Evolutionary conservation across 2,113 vertebrate species (phyloP), one percentile per base, ranked within the genome.

Genomic region (Oostethus manadensis): DNA sequence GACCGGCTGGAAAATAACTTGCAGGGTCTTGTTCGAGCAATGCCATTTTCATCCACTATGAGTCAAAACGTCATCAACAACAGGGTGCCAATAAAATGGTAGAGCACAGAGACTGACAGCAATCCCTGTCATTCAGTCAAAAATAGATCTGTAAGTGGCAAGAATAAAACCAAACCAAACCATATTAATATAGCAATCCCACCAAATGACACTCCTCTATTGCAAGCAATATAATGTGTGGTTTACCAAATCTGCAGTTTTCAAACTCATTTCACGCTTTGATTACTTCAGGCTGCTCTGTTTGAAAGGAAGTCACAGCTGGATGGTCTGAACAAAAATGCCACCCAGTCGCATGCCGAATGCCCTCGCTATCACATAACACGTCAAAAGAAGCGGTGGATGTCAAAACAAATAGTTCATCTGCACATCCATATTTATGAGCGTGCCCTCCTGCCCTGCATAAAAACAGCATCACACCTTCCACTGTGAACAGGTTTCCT

Each of bases 261-360:
- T 64, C 47, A 66, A 71, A 66, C 48, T 79, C 60, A 68, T 75
- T 81, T 83, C 58, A 79, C 46, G 47, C 76, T 76, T 75, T 68
- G 62, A 79, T 80, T 73, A 68, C 66, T 58, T 64, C 69, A 67
- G 66, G 59, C 61, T 71, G 68, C 73, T 70, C 57, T 61, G 35
- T 56, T 35, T 18, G 46, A 35, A 18, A 38, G 48, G 54, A 56
- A 60, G 62, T 54, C 38, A 51, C 21, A 35, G 50, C 45, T 44
- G 45, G 26, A 18, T 56, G 50, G 50, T 18, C 63, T 15, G 50
- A 60, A 40, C 38, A 58, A 13, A 42, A 62, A 61, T 58, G 35
- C 56, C 55, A 55, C 57, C 51, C 64, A 47, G 14, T 54, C 17
- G 16, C 51, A 10, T 11, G n/a, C n/a, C n/a, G 11, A 55, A 40